Percentiles rank a stretch among this genome's conserved stretches.
Conservation (phyloP, 2,888 invertebrate genomes). For the Mayetiola destructor region DNA sequence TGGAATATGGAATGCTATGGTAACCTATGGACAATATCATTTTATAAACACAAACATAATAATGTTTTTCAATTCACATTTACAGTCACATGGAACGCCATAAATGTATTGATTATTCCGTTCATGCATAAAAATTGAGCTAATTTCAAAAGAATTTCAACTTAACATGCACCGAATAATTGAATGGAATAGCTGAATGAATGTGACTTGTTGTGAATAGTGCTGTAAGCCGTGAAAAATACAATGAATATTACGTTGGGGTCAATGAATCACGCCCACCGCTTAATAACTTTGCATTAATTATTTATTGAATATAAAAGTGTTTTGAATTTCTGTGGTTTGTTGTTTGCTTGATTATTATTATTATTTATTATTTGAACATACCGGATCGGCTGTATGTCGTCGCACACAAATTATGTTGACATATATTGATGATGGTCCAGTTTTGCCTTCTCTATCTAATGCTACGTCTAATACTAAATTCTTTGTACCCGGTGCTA, state of each 20-base stretch:
- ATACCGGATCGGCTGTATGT: constrained; percentile 62
- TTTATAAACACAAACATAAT: background rate
- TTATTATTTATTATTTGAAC: no score
- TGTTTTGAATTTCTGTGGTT: no score
- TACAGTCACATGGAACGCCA: background rate
- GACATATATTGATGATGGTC: constrained; percentile 72
- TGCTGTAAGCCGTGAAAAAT: background rate
- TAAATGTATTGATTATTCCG: constrained; percentile 7
- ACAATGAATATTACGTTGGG: background rate
- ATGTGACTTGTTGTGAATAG: no score
- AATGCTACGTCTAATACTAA: constrained; percentile 59
- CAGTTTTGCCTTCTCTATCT: constrained; percentile 71
- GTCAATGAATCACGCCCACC: constrained; percentile 13
- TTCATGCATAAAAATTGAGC: background rate
- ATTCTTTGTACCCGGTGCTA: constrained; percentile 64
- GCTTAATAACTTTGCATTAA: no score
- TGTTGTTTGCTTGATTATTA: no score
- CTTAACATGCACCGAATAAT: background rate
- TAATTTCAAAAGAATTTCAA: constrained; percentile 2
- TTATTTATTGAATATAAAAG: no score
- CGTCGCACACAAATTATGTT: constrained; percentile 73
- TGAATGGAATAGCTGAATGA: no score
- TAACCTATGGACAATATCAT: background rate
- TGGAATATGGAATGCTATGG: background rate
- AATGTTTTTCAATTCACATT: background rate